Percentiles rank a stretch among this genome's conserved stretches.
Conservation (phyloP, 2,113 vertebrate species). For the Cyanistes caeruleus region DNA sequence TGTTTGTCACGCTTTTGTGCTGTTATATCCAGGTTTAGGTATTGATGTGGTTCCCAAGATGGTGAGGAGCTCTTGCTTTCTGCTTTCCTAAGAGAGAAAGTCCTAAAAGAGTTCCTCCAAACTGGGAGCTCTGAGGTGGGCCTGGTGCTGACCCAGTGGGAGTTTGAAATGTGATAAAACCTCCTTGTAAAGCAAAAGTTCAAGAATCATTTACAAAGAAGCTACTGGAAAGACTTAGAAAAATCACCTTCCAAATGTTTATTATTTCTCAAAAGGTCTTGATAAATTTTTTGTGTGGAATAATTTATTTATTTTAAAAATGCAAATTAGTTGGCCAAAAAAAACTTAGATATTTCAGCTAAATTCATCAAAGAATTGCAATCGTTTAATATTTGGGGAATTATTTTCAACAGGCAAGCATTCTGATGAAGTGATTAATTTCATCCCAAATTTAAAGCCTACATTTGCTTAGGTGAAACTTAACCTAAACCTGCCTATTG, state of each 20-base stretch:
- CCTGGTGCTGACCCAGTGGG: not conserved
- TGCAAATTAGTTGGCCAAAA: not conserved
- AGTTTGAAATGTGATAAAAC: not conserved
- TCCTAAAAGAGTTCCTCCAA: no score
- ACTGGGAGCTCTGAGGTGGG: not conserved
- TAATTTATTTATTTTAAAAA: not conserved
- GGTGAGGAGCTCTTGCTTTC: not conserved
- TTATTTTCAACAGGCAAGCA: not conserved
- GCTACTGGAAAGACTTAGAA: not conserved
- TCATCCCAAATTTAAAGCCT: not conserved
- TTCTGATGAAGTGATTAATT: not conserved
- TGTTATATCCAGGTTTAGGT: not conserved
- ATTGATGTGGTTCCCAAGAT: not conserved
- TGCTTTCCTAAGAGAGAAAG: not conserved
- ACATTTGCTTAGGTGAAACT: not conserved
- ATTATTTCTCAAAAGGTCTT: not conserved
- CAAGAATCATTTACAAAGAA: not conserved
- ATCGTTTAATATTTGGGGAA: not conserved
- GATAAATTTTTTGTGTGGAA: not conserved
- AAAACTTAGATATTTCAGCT: not conserved
- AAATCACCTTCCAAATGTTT: not conserved
- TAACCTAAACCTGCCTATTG: not conserved
- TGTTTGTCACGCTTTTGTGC: not conserved
- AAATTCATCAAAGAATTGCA: not conserved
- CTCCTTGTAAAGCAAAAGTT: rapidly evolving